phyloP scores from a whole-genome alignment of 2,113 vertebrate species.

The Probosciger aterrimus region DNA sequence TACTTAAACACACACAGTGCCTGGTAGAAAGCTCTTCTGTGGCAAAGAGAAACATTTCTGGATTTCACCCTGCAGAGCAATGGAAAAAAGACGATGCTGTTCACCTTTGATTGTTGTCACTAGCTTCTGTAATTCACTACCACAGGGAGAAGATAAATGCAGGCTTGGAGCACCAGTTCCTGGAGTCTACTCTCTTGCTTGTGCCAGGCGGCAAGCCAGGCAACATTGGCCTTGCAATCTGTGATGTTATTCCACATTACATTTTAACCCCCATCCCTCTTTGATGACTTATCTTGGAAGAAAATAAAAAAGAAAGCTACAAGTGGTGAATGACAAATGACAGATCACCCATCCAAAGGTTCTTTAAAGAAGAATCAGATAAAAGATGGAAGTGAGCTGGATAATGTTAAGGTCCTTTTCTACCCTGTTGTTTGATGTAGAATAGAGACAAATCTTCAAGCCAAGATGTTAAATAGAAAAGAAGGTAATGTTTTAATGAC shows the following conservation, averaged over 20 bases:
- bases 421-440: background rate
- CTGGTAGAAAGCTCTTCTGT: background rate
- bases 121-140: background rate
- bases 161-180: background rate
- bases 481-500: background rate
- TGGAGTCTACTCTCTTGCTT: background rate
- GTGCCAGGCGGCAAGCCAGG: background rate
- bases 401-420: background rate
- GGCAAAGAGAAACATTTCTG: background rate
- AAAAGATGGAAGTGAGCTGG: slow-evolving; percentile 21
- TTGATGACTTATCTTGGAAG: slow-evolving; percentile 9
- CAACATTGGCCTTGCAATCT: background rate
- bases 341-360: background rate
- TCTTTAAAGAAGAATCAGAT: slow-evolving; percentile 29
- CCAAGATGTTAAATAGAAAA: background rate
- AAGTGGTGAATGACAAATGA: slow-evolving; percentile 5
- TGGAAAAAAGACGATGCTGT: background rate
- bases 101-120: background rate
- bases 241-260: background rate
- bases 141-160: background rate
- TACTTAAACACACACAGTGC: background rate
- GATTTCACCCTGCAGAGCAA: background rate
- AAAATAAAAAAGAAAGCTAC: slow-evolving; percentile 11
- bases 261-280: background rate
- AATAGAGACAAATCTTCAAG: background rate